Evolutionary conservation across 2,888 invertebrate species (phyloP), one percentile per base, ranked within the genome.

Genomic region (Ichneumoninae sp.): DNA sequence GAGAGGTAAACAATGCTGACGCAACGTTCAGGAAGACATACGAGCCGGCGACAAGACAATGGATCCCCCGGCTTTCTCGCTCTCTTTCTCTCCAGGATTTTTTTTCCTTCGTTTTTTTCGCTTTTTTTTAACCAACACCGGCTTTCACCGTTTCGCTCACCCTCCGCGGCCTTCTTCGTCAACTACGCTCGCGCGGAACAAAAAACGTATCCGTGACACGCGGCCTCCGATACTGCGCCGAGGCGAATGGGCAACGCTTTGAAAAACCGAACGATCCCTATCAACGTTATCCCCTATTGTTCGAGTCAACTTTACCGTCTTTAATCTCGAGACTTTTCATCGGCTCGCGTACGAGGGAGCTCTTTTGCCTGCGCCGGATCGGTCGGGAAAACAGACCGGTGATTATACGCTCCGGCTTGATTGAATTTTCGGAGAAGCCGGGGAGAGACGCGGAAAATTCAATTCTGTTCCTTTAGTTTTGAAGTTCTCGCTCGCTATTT

Each of bases 21-120:
- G 91, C 89, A 91, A 91, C 89, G 70, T 88, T 86, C 86, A 88
- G 87, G 88, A 90, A 91, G 91, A 91, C 89, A 83, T 88, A 89
- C 87, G 88, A 88, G 86, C 87, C 85, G 86, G 30, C 85, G 90
- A 90, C 90, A 90, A 90, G 89, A 92, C 91, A 91, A 91, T 90
- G 82, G 90, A 81, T 81, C 86, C 87, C 88, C 86, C 88, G 73
- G 84, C 76, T 77, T 85, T 87, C 85, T 84, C 87, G 84, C 81
- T 85, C 86, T 81, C 80, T 73, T 63, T 76, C 79, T 81, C 71
- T 40, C 47, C 16, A 60, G 30, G 22, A 60, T 63, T 16, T 19
- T n/a, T 19, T 54, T 22, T 19, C 8, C 6, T 54, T 54, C 19
- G 0, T 54, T 54, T 47, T 47, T 47, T 16, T 47, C 4, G 13